Percentiles rank a stretch among this genome's conserved stretches.
phyloP scores from a whole-genome alignment of 2,888 invertebrate species.

The Lobophora halterata region DNA sequence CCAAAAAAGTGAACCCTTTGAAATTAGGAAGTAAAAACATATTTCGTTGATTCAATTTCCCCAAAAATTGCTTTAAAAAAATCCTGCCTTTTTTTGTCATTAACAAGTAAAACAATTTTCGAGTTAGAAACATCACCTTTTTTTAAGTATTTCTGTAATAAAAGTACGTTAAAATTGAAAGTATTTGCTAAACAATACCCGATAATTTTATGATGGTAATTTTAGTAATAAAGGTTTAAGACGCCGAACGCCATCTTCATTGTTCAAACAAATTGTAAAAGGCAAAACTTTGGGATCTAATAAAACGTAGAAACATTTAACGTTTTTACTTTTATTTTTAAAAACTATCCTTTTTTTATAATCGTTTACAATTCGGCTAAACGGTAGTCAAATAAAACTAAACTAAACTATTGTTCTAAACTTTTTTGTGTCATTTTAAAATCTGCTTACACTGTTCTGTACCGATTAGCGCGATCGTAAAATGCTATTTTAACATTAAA shows the following conservation, averaged over 20 bases:
- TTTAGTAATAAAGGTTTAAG: slow-evolving; percentile 37
- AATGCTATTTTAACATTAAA: no score
- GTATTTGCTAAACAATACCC: slow-evolving; percentile 30
- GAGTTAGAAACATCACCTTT: neutral
- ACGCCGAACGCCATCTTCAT: slow-evolving; percentile 25
- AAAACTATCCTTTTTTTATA: slow-evolving; percentile 1
- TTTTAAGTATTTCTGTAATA: slow-evolving; percentile 11
- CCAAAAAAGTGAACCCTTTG: slow-evolving; percentile 35
- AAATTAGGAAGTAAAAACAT: slow-evolving; percentile 27
- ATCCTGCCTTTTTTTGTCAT: no score
- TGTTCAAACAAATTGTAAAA: slow-evolving; percentile 21
- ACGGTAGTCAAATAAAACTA: slow-evolving; percentile 11
- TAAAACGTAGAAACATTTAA: slow-evolving; percentile 26
- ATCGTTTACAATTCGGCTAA: slow-evolving; percentile 3
- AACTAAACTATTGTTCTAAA: neutral
- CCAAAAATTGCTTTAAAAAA: slow-evolving; percentile 1
- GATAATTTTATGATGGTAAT: slow-evolving; percentile 34
- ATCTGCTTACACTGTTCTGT: no score
- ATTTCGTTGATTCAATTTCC: neutral
- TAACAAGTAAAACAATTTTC: no score
- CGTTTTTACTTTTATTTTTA: slow-evolving; percentile 10
- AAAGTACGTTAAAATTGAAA: slow-evolving; percentile 42
- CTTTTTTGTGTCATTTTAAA: no score
- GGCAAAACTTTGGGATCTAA: slow-evolving; percentile 17
- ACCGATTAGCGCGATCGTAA: no score